Base-by-base conservation (phyloP, 1,140 invertebrate genomes). In the Brachystomella parvula region DNA sequence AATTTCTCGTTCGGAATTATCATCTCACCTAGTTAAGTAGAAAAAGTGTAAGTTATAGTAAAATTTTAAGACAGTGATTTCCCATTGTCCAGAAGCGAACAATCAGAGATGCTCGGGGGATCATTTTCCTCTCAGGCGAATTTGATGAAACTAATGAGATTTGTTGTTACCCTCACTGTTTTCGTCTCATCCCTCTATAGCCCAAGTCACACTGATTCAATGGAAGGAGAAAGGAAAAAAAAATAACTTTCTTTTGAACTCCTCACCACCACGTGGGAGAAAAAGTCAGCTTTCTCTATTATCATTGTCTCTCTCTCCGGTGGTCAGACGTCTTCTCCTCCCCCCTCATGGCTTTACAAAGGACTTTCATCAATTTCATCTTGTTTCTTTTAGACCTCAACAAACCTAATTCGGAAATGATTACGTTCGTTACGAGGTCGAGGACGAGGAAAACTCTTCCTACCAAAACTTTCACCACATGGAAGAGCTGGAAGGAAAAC, bases 1-100 rank as follows among this genome's bases (percentile, higher is more conserved):
- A 89, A 89, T 72, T 89, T 89, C 74, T 88, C 87, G 75, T 89
- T 90, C 21, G 83, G 82, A 75, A 90, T 89, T 77, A 91, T 90
- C 88, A 90, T 90, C 76, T 90, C 88, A 72, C 87, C 88, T 89
- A 77, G n/a, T 12, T 21, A 24, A 39, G 35, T 39, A 33, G 26
- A 60, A 28, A 60, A 3, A 29, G 12, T 29, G 58, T 15, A 60
- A 60, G 24, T 26, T 26, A 9, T 12, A 56, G 49, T 17, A 56
- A 56, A 56, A 56, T 12, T 17, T 12, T 12, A 26, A 15, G 6
- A 21, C 24, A 6, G 15, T n/a, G 9, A 6, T 53, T 9, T 53
- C 24, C 49, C 49, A n/a, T 15, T 53, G 24, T 26, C 49, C 9
- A 21, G 49, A 53, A 15, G 49, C 49, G 3, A 15, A 53, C 49